Conservation (phyloP, 2,797 vertebrate species). For the Syngnathus rostellatus region DNA sequence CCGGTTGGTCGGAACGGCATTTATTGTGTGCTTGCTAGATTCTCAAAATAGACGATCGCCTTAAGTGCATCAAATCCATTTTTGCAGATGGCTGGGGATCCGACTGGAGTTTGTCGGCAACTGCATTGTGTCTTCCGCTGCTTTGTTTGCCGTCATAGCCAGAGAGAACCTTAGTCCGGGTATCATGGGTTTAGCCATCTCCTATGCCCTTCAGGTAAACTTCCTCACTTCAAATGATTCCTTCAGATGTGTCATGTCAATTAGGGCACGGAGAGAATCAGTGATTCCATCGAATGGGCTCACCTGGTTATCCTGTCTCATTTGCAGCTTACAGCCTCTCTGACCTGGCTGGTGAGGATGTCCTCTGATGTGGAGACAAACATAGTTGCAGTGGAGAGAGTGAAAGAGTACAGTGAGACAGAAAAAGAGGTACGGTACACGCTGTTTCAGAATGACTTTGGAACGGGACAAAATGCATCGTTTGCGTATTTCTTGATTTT, state of each 20-base stretch:
- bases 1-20: slow-evolving; percentile 63
- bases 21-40: not conserved
- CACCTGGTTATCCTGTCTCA: not conserved
- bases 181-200: slow-evolving; percentile 85
- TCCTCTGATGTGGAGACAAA: slow-evolving; percentile 92
- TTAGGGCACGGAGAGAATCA: too few species aligned
- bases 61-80: not conserved
- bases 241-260: too few species aligned
- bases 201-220: slow-evolving; percentile 87
- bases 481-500: not conserved
- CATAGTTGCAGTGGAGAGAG: slow-evolving; percentile 90
- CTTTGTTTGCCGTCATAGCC: slow-evolving; percentile 81
- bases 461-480: too few species aligned
- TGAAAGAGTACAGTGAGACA: slow-evolving; percentile 83
- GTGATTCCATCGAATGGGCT: too few species aligned
- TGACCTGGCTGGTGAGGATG: slow-evolving; percentile 94
- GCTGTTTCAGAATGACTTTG: too few species aligned
- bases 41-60: not conserved
- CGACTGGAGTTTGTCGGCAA: slow-evolving; percentile 90
- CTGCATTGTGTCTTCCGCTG: slow-evolving; percentile 84
- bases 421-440: slow-evolving; percentile 80
- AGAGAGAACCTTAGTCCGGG: slow-evolving; percentile 81
- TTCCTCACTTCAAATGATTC: too few species aligned
- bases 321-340: slow-evolving; percentile 49
- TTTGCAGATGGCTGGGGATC: slow-evolving; percentile 83